A percentile compares a stretch with the other conserved stretches of the same genome.
Conservation (phyloP, 2,888 invertebrate genomes). For the Sphinx pinastri region DNA sequence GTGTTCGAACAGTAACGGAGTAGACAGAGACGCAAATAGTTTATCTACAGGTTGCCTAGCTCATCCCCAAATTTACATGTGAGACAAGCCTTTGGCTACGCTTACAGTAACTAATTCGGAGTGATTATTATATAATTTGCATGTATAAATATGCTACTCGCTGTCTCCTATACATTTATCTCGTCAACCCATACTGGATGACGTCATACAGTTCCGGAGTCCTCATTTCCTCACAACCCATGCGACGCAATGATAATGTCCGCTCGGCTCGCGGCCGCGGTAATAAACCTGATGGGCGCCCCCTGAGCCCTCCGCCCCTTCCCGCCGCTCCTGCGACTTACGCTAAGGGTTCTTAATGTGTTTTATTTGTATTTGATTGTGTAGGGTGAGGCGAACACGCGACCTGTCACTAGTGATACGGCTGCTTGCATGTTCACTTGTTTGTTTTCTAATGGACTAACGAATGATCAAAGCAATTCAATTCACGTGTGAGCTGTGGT, state of each 20-base stretch:
- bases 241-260: not conserved
- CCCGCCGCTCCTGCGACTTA: not conserved
- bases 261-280: not conserved
- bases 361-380: conserved; percentile 40
- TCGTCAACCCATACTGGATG: not conserved
- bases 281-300: not conserved
- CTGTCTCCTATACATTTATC: not conserved
- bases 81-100: no score
- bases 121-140: no score
- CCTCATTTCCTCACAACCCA: not conserved
- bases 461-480: no score
- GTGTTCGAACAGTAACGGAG: no score
- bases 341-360: conserved; percentile 33
- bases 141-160: not conserved
- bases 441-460: no score
- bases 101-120: no score
- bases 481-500: no score
- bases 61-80: no score
- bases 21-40: not conserved
- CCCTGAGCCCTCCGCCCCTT: not conserved
- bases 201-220: conserved; percentile 1
- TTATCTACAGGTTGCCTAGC: no score
- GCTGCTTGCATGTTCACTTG: not conserved
- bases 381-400: not conserved
- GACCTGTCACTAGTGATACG: not conserved